phyloP scores from a whole-genome alignment of 2,888 invertebrate genomes.

The Ornithoptera priamus region DNA sequence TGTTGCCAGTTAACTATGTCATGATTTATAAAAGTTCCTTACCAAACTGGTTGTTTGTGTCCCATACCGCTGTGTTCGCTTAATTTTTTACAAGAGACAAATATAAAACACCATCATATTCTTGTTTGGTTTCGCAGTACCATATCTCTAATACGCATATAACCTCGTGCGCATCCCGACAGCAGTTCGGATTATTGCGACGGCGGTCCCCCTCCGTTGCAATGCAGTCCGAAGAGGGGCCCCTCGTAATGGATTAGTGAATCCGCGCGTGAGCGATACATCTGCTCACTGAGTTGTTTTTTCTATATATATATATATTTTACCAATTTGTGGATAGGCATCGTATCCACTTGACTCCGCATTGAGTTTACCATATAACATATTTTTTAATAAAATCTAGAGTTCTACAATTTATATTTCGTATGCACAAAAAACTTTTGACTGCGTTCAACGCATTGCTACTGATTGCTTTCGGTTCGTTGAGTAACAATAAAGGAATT shows the following conservation, averaged over 20 bases:
- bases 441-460: neutral
- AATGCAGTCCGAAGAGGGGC: neutral
- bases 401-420: neutral
- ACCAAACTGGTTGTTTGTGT: neutral
- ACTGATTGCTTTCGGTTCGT: neutral
- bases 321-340: neutral
- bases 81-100: neutral
- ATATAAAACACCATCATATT: neutral
- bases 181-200: conserved; percentile 3
- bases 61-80: neutral
- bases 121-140: neutral
- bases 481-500: neutral
- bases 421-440: neutral
- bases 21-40: neutral
- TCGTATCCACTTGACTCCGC: neutral
- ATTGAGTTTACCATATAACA: neutral
- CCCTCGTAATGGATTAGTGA: conserved; percentile 3
- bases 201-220: neutral
- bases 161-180: neutral
- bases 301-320: neutral
- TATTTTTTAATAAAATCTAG: neutral
- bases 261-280: neutral
- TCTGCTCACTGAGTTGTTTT: neutral
- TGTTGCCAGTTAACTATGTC: neutral
- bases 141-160: neutral